Conservation (phyloP, 2,113 vertebrate genomes). For the Actenoides lindsayi region DNA sequence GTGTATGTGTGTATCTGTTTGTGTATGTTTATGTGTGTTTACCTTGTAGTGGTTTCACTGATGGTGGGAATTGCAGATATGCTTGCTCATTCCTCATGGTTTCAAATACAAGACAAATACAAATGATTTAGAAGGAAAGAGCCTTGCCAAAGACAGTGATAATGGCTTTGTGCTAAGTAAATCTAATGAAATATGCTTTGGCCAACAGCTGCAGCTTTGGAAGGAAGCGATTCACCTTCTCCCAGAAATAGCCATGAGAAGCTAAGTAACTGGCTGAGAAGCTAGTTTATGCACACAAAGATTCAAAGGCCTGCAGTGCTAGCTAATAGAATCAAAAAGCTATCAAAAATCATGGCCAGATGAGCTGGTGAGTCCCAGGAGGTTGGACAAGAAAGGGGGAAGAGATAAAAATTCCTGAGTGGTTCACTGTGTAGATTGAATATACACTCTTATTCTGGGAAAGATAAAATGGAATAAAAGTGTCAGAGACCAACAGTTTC, state of each 20-base stretch:
- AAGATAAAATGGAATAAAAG: slow-evolving; percentile 1
- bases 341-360: slow-evolving; percentile 7
- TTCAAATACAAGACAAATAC: slow-evolving; percentile 21
- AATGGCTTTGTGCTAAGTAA: slow-evolving; percentile 39
- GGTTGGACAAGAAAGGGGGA: background rate
- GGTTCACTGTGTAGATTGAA: background rate
- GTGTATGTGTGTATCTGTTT: background rate
- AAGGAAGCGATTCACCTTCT: background rate
- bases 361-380: background rate
- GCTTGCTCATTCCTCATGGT: background rate
- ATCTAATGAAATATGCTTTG: slow-evolving; percentile 24
- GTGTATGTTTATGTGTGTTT: background rate
- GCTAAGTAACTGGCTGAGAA: background rate
- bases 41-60: slow-evolving; percentile 6
- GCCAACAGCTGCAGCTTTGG: slow-evolving; percentile 36
- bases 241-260: background rate
- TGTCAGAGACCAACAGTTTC: background rate
- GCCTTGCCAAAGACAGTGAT: slow-evolving; percentile 40
- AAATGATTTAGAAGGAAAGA: slow-evolving; percentile 31
- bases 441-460: background rate
- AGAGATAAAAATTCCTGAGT: background rate
- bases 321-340: background rate
- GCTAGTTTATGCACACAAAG: background rate
- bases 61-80: slow-evolving; percentile 4
- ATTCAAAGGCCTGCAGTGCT: background rate